A percentile compares a stretch with the other conserved stretches of the same genome.
These are phyloP conservation scores for Dicerorhinus sumatrensis DNA, from an alignment of 2,113 vertebrate species.

Conservation along the genomic window DNA sequence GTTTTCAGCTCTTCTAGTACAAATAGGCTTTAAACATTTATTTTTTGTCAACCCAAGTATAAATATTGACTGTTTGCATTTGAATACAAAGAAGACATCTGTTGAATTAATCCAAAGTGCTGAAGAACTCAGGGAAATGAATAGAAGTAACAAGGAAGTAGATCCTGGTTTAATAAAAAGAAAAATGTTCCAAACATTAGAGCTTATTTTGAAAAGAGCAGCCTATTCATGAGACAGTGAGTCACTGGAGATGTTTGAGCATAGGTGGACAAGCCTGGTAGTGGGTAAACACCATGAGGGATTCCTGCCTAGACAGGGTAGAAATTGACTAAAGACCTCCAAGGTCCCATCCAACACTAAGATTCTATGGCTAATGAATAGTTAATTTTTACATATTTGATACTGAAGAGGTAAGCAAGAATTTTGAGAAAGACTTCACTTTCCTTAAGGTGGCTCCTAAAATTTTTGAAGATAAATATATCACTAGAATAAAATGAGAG, in stretches of 20 bases:
- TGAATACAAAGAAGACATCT: constrained; percentile 48
- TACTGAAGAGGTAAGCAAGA: constrained; percentile 15
- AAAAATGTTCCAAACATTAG: constrained; percentile 7
- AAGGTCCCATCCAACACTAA: neutral
- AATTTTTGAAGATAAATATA: neutral
- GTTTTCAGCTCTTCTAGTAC: constrained; percentile 46
- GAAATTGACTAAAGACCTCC: neutral
- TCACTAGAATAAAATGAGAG: constrained; percentile 12
- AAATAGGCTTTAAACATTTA: constrained; percentile 5
- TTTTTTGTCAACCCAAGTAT: constrained; percentile 47
- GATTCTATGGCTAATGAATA: neutral
- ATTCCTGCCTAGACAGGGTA: neutral
- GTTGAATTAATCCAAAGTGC: constrained; percentile 53
- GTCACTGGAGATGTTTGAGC: neutral
- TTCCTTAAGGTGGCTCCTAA: constrained; percentile 27
- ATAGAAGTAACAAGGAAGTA: neutral
- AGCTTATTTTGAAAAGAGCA: constrained; percentile 39
- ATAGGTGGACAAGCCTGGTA: neutral
- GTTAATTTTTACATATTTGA: constrained; percentile 46
- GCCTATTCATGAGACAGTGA: neutral
- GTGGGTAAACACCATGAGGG: neutral
- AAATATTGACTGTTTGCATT: constrained; percentile 53
- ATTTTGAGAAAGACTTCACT: constrained; percentile 47
- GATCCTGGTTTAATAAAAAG: constrained; percentile 21
- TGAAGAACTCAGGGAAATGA: constrained; percentile 51